Evolutionary conservation across 2,888 invertebrate species (phyloP).

Genomic region (Hypsopygia costalis): DNA sequence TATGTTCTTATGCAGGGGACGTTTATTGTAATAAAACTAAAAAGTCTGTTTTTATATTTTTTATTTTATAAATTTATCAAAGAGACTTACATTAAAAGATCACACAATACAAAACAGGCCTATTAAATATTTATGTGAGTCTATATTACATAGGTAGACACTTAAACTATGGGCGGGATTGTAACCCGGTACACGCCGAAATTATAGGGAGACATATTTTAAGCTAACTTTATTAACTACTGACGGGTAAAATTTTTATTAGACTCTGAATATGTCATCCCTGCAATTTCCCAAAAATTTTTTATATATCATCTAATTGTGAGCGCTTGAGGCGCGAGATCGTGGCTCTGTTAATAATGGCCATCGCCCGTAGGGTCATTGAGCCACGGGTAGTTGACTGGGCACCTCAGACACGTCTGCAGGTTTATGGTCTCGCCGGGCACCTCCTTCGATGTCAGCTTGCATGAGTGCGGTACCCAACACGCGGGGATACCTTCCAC

Average conservation of each 20-base stretch:
- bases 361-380: conserved; percentile 94
- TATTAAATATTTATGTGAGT: conserved; percentile 80
- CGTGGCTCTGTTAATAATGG: conserved; percentile 85
- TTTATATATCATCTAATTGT: conserved; percentile 59
- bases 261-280: conserved; percentile 57
- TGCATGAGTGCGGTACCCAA: conserved; percentile 95
- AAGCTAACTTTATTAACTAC: conserved; percentile 31
- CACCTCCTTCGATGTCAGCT: conserved; percentile 94
- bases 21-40: conserved; percentile 15
- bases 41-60: conserved; percentile 47
- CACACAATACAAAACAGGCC: conserved; percentile 79
- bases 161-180: conserved; percentile 80
- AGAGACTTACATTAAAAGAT: conserved; percentile 80
- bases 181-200: conserved; percentile 76
- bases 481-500: conserved; percentile 92
- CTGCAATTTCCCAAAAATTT: conserved; percentile 57
- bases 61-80: conserved; percentile 72
- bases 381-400: conserved; percentile 96
- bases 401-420: conserved; percentile 95
- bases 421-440: conserved; percentile 96
- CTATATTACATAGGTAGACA: conserved; percentile 80
- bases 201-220: conserved; percentile 67
- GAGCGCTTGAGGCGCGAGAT: conserved; percentile 69
- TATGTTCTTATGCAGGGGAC: too few relatives aligned
- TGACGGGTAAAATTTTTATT: conserved; percentile 10